Evolutionary conservation across 2,113 vertebrate genomes (phyloP), one percentile per base, ranked within the genome.

Genomic region (Pimephales promelas): DNA sequence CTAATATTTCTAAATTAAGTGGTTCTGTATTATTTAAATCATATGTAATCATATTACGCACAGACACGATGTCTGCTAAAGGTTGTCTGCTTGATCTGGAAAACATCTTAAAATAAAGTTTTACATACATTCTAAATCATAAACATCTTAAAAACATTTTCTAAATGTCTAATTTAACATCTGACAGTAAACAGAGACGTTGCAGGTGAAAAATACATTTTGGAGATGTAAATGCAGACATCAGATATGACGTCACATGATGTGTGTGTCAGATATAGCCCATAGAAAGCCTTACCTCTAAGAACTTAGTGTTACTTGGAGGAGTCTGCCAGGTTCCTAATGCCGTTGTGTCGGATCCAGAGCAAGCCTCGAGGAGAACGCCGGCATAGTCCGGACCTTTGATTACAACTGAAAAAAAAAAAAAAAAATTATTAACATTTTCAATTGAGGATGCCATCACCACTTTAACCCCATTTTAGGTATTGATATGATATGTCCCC

Each of bases 341-440:
- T 14, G 91, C 87, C 0, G 81, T 61, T 0, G 68, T 66, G 71
- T 36, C 82, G 6, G 61, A 45, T 16, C 36, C 85, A 7, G 82
- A 89, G 5, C 89, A 89, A 62, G 90, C 91, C 62, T 93, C 87
- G 47, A 95, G 74, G 13, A 94, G 86, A 47, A 93, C 73, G 0
- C 94, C 93, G 81, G 79, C n/a, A n/a, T 94, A 94, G 1, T 70
- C 77, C 11, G 91, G 89, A 61, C 93, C 93, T 20, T 83, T n/a
- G 59, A 95, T 90, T 7, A 88, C 90, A 81, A 94, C 94, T 94
- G 73, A 26, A 72, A 83, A 40, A 83, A 43, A 34, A 83, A 47
- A 73, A 72, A 83, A 40, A 57, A 74, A n/a, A n/a, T n/a, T n/a
- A 78, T 28, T 74, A 70, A 57, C 52, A 36, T 24, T n/a, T 22